These are phyloP conservation scores for Motacilla tschutschensis DNA, from an alignment of 2,113 vertebrate genomes.

Conservation along the genomic window DNA sequence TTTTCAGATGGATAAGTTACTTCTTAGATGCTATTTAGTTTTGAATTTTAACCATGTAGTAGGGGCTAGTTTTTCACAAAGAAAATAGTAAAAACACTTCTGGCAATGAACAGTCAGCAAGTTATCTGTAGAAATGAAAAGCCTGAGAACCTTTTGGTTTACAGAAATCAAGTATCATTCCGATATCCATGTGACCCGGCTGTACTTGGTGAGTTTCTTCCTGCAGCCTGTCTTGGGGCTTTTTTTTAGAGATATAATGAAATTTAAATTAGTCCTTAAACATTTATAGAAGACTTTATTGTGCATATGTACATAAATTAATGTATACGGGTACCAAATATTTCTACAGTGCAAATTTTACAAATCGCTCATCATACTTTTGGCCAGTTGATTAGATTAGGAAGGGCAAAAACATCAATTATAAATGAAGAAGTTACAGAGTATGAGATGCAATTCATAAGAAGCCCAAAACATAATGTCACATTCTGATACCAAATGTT, in stretches of 20 bases:
- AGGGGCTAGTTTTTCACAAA: neutral
- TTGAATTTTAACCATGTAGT: neutral
- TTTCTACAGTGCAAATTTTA: neutral
- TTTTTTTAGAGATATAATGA: neutral
- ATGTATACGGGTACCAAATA: neutral
- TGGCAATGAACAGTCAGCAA: neutral
- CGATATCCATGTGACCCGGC: neutral
- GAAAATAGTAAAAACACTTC: neutral
- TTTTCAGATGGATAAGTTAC: neutral
- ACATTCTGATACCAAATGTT: neutral
- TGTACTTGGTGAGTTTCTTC: neutral
- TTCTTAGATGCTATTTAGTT: neutral
- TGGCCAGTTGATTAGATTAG: neutral
- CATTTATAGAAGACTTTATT: neutral
- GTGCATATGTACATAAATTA: neutral
- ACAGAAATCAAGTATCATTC: neutral
- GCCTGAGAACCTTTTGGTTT: neutral
- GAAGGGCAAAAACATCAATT: neutral
- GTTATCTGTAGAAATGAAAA: neutral
- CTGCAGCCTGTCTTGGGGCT: neutral
- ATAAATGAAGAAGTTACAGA: neutral
- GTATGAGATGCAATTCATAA: neutral
- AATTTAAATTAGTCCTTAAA: neutral
- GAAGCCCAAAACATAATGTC: neutral
- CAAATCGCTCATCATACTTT: fast-evolving